Base-by-base conservation (phyloP, 2,113 vertebrate species). In the Gallinago paraguaiae region DNA sequence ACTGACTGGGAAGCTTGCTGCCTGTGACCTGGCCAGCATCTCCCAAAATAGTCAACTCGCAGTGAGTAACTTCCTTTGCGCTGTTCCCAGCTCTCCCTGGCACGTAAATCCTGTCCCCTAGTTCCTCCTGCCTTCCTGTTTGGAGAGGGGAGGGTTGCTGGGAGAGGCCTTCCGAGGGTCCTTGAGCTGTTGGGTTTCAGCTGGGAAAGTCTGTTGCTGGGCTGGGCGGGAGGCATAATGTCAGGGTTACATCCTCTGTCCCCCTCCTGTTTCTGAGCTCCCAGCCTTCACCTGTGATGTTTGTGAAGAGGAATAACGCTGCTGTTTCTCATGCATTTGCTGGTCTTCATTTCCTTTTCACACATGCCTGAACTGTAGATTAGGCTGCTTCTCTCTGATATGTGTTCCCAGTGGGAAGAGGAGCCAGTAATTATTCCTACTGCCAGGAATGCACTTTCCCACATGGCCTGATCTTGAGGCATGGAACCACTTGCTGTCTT, bases 61-160 rank as follows among this genome's bases (percentile, higher is more conserved):
- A 72, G 89, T 92, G 90, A 97, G 94, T 93, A 95, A 85, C 95
- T 97, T 98, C 97, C 96, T 96, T 82, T 97, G 96, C 91, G 50
- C 48, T 76, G 74, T 96, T 93, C 95, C 95, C 92, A 96, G 96
- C 94, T 96, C 93, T 80, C 95, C 94, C 87, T 97, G 95, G 96
- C 91, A 96, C 91, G 79, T 96, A 97, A 95, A 97, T 97, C 97
- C 96, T 97, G 96, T 96, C 88, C 69, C 77, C 76, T n/a, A 93
- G 90, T 96, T 96, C 95, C 93, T 96, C 86, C 64, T 95, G 84
- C 76, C 69, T 97, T 98, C 97, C 96, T 97, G 97, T 96, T 96
- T 94, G 54, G 81, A 89, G 95, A 94, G 91, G 51, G 84, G 85
- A 86, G 88, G 81, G 85, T 79, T 95, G 80, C 72, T 69, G 93